Evolutionary conservation across 2,888 invertebrate species (phyloP).

Genomic region (Diarsia brunnea): DNA sequence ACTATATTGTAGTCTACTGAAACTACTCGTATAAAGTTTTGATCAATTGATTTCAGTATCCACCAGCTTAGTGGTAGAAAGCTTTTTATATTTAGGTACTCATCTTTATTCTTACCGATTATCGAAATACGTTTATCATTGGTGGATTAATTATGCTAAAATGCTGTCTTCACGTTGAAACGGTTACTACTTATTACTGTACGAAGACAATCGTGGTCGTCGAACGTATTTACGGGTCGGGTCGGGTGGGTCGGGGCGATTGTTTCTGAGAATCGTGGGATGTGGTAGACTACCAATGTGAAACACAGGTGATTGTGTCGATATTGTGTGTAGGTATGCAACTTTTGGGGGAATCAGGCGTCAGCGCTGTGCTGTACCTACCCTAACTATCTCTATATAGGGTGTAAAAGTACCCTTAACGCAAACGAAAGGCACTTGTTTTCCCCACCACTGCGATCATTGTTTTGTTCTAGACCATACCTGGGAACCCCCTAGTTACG

Average conservation of each 20-base stretch:
- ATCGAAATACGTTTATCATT: not conserved
- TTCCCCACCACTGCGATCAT: no score
- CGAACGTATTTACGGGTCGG: slow-evolving; percentile 10
- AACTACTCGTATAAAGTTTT: not conserved
- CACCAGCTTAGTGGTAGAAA: not conserved
- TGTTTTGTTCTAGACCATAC: no score
- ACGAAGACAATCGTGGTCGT: slow-evolving; percentile 18
- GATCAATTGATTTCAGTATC: not conserved
- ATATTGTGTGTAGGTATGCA: slow-evolving; percentile 6
- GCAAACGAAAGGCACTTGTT: no score
- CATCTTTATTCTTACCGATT: not conserved
- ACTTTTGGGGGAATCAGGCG: slow-evolving; percentile 18
- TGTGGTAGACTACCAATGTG: not conserved
- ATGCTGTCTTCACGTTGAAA: not conserved
- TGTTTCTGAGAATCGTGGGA: slow-evolving; percentile 22
- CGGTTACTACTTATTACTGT: no score
- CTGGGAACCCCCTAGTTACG: no score
- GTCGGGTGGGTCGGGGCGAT: no score
- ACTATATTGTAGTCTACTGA: not conserved
- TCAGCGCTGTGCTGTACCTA: not conserved
- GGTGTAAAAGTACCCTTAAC: no score
- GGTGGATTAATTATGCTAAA: not conserved
- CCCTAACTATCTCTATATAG: slow-evolving; percentile 4
- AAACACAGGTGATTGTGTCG: slow-evolving; percentile 4
- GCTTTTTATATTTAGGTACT: not conserved